Conservation (phyloP, 35 echinoderm and acorn worm genomes). For the Stichopus chloronotus region DNA sequence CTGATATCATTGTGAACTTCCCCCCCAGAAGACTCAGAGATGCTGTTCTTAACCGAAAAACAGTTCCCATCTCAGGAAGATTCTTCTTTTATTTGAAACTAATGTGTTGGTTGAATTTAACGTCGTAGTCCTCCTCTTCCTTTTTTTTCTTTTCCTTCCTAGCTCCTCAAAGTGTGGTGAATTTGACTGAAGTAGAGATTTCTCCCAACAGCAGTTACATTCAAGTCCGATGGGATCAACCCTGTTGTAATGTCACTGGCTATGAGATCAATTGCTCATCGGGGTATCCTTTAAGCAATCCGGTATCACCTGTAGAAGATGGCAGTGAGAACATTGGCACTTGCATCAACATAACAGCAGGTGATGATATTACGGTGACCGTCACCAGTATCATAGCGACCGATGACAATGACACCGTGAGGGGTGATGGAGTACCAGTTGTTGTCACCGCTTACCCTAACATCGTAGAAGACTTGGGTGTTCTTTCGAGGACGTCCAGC, state of each 20-base stretch:
- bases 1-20: too few relatives aligned
- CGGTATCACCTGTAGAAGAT: not conserved
- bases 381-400: not conserved
- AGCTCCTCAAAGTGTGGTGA: too few relatives aligned
- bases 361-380: not conserved
- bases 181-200: too few relatives aligned
- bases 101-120: too few relatives aligned
- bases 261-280: slow-evolving; percentile 1
- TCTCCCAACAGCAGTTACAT: not conserved
- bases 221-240: not conserved
- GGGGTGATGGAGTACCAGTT: too few relatives aligned
- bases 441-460: slow-evolving; percentile 13
- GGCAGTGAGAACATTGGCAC: not conserved
- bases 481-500: not conserved
- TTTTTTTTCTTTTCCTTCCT: too few relatives aligned
- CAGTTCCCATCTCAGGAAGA: too few relatives aligned
- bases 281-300: not conserved
- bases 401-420: too few relatives aligned
- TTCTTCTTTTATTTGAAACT: too few relatives aligned
- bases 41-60: too few relatives aligned
- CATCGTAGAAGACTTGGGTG: not conserved
- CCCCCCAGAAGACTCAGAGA: too few relatives aligned
- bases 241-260: not conserved
- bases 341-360: not conserved
- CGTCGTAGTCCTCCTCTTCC: too few relatives aligned